A percentile compares a stretch with the other conserved stretches of the same genome.
phyloP scores from a whole-genome alignment of 2,797 vertebrate genomes.

The Ctenopoma multispine region DNA sequence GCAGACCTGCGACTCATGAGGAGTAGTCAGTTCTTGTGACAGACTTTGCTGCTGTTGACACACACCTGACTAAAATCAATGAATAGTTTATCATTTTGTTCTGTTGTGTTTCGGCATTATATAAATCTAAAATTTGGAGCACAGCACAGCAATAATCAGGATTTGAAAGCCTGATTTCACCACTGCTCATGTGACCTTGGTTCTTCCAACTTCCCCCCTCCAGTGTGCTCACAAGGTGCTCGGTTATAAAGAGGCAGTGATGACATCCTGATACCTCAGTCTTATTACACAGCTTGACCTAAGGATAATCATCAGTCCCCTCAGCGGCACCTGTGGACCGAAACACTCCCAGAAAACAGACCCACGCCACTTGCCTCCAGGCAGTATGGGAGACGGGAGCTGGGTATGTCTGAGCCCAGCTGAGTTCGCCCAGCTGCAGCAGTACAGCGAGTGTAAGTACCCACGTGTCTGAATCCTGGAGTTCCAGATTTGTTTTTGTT shows the following conservation, averaged over 20 bases:
- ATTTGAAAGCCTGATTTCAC: neutral
- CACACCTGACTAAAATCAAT: neutral
- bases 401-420: slow-evolving; percentile 92
- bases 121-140: slow-evolving; percentile 9
- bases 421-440: slow-evolving; percentile 93
- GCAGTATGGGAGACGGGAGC: slow-evolving; percentile 86
- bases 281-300: slow-evolving; percentile 44
- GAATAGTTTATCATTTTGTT: neutral
- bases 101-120: neutral
- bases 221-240: slow-evolving; percentile 30
- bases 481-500: neutral
- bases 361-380: slow-evolving; percentile 22
- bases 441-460: slow-evolving; percentile 95
- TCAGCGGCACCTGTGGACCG: slow-evolving; percentile 6
- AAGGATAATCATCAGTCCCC: slow-evolving; percentile 60
- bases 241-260: slow-evolving; percentile 51
- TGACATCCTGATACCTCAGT: slow-evolving; percentile 56
- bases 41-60: neutral
- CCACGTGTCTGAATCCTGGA: neutral
- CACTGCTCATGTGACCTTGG: neutral
- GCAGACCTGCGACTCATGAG: slow-evolving; percentile 30
- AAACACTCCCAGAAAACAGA: slow-evolving; percentile 11
- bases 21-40: slow-evolving; percentile 35
- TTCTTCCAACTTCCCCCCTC: slow-evolving; percentile 14
- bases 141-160: slow-evolving; percentile 2